phyloP scores from a whole-genome alignment of 2,888 invertebrate genomes.

The Heteromyza rotundicornis region DNA sequence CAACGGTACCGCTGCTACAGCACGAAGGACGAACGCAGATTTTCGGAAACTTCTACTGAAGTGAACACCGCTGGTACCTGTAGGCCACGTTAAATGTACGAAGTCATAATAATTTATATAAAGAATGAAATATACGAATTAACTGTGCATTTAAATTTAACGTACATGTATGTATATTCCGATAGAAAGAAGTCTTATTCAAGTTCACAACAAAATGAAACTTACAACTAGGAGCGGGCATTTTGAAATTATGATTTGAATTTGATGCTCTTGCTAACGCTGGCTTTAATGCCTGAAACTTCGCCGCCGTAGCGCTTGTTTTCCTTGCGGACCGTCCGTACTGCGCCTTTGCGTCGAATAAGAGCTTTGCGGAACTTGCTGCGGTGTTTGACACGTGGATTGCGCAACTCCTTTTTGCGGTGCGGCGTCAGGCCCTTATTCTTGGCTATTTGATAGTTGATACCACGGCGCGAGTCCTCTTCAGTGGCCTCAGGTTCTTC shows the following conservation, averaged over 20 bases:
- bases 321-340: slow-evolving; percentile 84
- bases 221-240: too few relatives aligned
- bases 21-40: slow-evolving; percentile 57
- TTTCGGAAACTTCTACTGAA: slow-evolving; percentile 55
- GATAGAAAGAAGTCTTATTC: too few relatives aligned
- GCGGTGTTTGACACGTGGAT: slow-evolving; percentile 94
- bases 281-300: slow-evolving; percentile 89
- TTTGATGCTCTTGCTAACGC: slow-evolving; percentile 88
- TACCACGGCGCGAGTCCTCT: slow-evolving; percentile 72
- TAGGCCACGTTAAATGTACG: neutral
- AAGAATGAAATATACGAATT: slow-evolving; percentile 11
- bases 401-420: slow-evolving; percentile 89
- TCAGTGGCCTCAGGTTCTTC: slow-evolving; percentile 60
- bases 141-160: neutral
- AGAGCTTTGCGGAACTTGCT: slow-evolving; percentile 91
- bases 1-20: slow-evolving; percentile 25
- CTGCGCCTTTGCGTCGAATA: slow-evolving; percentile 91
- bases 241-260: slow-evolving; percentile 66
- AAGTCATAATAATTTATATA: neutral
- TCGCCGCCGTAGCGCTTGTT: slow-evolving; percentile 87
- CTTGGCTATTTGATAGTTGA: slow-evolving; percentile 93
- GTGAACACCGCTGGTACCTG: neutral
- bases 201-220: too few relatives aligned
- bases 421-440: slow-evolving; percentile 93
- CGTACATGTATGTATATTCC: neutral